These are phyloP conservation scores for Haemorhous mexicanus DNA, from an alignment of 2,113 vertebrate species.

Conservation along the genomic window DNA sequence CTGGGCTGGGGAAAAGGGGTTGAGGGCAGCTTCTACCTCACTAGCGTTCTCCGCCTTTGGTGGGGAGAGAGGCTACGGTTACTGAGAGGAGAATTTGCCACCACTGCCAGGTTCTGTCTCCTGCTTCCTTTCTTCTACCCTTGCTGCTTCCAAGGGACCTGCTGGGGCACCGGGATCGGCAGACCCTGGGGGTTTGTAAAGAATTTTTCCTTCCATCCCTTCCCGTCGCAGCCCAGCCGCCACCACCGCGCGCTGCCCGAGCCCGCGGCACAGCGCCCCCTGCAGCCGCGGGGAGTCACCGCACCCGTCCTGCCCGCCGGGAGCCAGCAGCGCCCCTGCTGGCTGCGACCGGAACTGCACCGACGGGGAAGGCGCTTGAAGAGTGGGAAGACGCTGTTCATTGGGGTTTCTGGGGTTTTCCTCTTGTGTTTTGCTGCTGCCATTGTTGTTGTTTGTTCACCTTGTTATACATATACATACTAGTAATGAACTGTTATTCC, in stretches of 20 bases:
- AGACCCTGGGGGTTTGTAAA: neutral
- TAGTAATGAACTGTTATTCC: neutral
- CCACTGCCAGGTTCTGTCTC: too few relatives aligned
- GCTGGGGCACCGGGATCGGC: accelerated
- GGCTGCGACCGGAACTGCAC: neutral
- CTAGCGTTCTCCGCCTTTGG: accelerated
- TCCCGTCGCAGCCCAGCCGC: neutral
- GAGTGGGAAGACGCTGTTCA: neutral
- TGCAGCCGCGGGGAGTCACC: accelerated
- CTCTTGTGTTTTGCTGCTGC: neutral
- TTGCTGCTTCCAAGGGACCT: neutral
- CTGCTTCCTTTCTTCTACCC: neutral
- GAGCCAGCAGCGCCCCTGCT: neutral
- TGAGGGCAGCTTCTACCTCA: too few relatives aligned
- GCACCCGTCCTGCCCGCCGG: accelerated
- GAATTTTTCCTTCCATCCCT: too few relatives aligned
- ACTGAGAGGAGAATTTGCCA: neutral
- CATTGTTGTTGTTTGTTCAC: neutral
- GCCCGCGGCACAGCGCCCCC: neutral
- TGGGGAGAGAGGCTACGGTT: accelerated
- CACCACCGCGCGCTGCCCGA: too few relatives aligned
- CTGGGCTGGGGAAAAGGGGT: neutral
- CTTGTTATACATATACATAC: neutral
- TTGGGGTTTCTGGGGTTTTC: neutral
- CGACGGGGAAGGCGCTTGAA: accelerated